A percentile compares a stretch with the other conserved stretches of the same genome.
Evolutionary conservation across 2,113 vertebrate genomes (phyloP).

Genomic region (Natator depressus): DNA sequence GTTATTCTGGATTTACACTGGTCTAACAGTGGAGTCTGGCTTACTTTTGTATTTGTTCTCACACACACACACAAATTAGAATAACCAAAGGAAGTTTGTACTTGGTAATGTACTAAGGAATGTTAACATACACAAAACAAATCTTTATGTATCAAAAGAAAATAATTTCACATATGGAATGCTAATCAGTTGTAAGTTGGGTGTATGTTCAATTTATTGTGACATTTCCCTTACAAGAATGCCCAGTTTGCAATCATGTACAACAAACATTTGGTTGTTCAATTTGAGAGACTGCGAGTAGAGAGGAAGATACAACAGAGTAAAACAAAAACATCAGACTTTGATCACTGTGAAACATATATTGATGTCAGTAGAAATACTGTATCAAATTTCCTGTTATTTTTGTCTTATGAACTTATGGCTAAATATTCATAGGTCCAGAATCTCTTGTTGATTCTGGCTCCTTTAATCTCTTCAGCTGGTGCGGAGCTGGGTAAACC

Average conservation of each 20-base stretch:
- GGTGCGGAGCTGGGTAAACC: background rate
- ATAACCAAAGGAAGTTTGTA: background rate
- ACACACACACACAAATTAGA: background rate
- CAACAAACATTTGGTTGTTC: background rate
- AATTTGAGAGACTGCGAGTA: background rate
- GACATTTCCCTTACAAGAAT: background rate
- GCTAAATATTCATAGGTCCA: background rate
- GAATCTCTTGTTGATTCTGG: background rate
- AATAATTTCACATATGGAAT: background rate
- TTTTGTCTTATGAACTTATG: background rate
- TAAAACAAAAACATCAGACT: background rate
- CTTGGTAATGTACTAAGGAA: constrained; percentile 3
- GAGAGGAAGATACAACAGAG: background rate
- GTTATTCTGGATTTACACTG: background rate
- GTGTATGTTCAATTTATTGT: constrained; percentile 11
- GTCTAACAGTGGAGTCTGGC: background rate
- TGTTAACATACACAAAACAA: background rate
- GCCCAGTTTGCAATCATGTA: background rate
- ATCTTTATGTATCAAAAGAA: background rate
- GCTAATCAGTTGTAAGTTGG: constrained; percentile 19
- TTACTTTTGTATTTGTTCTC: background rate
- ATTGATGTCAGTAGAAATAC: background rate
- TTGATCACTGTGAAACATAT: background rate
- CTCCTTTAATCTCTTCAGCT: background rate
- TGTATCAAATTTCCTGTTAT: background rate